phyloP scores from a whole-genome alignment of 2,797 vertebrate species.

The Oryzias sinensis region DNA sequence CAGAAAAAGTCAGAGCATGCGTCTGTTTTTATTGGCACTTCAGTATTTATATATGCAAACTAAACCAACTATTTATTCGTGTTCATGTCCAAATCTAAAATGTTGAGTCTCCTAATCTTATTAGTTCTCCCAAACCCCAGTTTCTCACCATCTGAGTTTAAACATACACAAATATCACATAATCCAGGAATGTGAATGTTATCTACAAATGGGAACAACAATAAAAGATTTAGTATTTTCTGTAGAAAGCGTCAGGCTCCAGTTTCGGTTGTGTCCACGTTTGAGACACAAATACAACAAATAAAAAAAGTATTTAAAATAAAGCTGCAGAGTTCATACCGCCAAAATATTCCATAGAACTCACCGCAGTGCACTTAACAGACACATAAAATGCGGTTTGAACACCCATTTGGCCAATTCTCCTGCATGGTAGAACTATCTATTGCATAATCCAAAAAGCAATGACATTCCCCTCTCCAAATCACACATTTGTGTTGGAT shows the following conservation, averaged over 20 bases:
- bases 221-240: slow-evolving; percentile 18
- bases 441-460: slow-evolving; percentile 56
- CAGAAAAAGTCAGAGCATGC: slow-evolving; percentile 27
- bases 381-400: slow-evolving; percentile 44
- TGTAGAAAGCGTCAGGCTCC: not conserved
- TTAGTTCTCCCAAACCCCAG: slow-evolving; percentile 20
- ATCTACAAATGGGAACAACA: slow-evolving; percentile 14
- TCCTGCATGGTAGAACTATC: slow-evolving; percentile 44
- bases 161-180: slow-evolving; percentile 13
- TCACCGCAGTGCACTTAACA: slow-evolving; percentile 46
- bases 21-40: slow-evolving; percentile 49
- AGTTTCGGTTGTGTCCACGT: slow-evolving; percentile 20
- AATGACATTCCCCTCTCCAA: slow-evolving; percentile 39
- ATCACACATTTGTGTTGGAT: slow-evolving; percentile 29
- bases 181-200: slow-evolving; percentile 16
- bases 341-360: slow-evolving; percentile 57
- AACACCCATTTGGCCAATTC: slow-evolving; percentile 35
- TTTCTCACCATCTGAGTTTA: slow-evolving; percentile 23
- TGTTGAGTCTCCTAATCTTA: slow-evolving; percentile 28
- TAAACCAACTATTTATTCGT: not conserved
- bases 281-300: slow-evolving; percentile 4
- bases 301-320: slow-evolving; percentile 7
- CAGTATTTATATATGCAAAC: not conserved
- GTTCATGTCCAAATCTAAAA: slow-evolving; percentile 15
- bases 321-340: slow-evolving; percentile 40